These are phyloP conservation scores for Alectura lathami DNA, from an alignment of 2,113 vertebrate species.

Conservation along the genomic window DNA sequence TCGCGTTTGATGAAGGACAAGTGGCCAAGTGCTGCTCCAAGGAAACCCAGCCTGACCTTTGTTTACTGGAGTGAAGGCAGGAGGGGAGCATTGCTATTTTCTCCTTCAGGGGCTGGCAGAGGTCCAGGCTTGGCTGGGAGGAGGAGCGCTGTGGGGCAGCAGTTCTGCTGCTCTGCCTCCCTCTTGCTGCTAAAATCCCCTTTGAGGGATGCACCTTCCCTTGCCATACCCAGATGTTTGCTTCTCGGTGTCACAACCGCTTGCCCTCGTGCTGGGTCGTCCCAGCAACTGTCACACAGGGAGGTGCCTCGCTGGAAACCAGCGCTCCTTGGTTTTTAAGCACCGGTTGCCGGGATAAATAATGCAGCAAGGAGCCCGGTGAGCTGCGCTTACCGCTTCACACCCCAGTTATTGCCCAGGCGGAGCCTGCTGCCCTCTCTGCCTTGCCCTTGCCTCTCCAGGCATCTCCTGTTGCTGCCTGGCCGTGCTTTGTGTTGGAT, in stretches of 20 bases:
- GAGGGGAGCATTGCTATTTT: constrained; percentile 21
- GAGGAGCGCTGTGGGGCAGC: not conserved
- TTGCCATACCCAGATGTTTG: fast-evolving
- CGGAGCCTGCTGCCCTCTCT: not conserved
- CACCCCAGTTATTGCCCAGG: not conserved
- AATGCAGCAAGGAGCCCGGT: not conserved
- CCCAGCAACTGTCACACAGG: not conserved
- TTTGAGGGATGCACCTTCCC: fast-evolving
- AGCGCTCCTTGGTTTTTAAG: not conserved
- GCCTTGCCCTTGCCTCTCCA: not conserved
- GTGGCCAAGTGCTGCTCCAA: not conserved
- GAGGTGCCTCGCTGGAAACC: fast-evolving
- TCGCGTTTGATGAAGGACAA: not conserved
- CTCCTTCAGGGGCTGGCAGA: not conserved
- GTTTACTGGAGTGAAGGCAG: constrained; percentile 1
- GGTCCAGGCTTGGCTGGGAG: constrained; percentile 1
- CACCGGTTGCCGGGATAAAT: not conserved
- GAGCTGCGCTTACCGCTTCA: not conserved
- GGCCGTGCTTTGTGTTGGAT: fast-evolving
- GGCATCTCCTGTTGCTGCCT: not conserved
- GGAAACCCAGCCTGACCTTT: not conserved
- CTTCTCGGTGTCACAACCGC: fast-evolving
- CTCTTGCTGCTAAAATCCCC: not conserved
- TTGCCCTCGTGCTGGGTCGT: fast-evolving
- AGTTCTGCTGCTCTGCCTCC: not conserved